Conservation (phyloP, 2,113 vertebrate species). For the Syngnathus scovelli region DNA sequence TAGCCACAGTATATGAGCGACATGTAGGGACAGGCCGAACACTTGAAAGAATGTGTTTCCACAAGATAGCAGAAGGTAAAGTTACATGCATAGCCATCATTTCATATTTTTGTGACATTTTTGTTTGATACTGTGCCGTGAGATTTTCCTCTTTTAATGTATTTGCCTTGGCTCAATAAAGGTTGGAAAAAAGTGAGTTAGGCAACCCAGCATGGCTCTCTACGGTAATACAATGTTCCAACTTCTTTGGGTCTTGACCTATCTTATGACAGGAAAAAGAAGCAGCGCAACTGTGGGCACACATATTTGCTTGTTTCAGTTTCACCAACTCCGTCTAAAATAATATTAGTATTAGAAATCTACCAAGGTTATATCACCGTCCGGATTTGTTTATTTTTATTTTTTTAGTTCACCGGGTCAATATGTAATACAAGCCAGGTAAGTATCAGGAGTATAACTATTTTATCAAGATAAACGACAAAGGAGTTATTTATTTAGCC, state of each 20-base stretch:
- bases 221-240: constrained; percentile 32
- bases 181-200: constrained; percentile 1
- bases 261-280: constrained; percentile 21
- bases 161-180: background rate
- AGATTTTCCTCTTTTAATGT: background rate
- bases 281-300: constrained; percentile 14
- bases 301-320: background rate
- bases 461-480: background rate
- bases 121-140: background rate
- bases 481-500: background rate
- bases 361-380: background rate
- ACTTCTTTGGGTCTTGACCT: constrained; percentile 26
- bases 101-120: background rate
- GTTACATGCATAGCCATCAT: background rate
- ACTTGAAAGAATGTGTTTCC: background rate
- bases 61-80: background rate
- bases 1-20: background rate
- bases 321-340: background rate
- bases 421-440: background rate
- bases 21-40: background rate
- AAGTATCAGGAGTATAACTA: too few species aligned
- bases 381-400: background rate
- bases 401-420: background rate
- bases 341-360: constrained; percentile 11
- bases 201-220: constrained; percentile 6